These are phyloP conservation scores for Hecatera dysodea DNA, from an alignment of 2,888 invertebrate species.

Conservation along the genomic window DNA sequence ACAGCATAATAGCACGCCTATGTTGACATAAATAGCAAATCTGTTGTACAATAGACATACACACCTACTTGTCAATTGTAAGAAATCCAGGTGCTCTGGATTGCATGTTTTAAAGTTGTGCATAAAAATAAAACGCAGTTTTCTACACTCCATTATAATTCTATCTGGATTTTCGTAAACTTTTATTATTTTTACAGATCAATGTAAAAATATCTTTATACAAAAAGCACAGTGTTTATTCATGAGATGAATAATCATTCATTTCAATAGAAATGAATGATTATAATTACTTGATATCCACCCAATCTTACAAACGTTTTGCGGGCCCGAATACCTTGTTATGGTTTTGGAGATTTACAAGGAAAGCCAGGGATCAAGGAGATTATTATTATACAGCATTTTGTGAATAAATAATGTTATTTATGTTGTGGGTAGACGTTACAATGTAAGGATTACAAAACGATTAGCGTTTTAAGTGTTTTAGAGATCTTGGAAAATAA, in stretches of 20 bases:
- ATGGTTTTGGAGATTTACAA: slow-evolving; percentile 53
- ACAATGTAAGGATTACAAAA: slow-evolving; percentile 25
- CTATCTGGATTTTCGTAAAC: not conserved
- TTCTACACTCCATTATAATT: slow-evolving; percentile 21
- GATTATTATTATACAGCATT: slow-evolving; percentile 48
- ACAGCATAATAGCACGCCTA: not conserved
- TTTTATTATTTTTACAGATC: slow-evolving; percentile 10
- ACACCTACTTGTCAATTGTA: not conserved
- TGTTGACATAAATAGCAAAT: slow-evolving; percentile 11
- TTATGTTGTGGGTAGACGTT: slow-evolving; percentile 23
- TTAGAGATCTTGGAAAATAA: slow-evolving; percentile 4
- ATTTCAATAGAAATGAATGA: slow-evolving; percentile 40
- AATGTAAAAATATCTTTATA: not conserved
- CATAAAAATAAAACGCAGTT: slow-evolving; percentile 8
- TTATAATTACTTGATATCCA: slow-evolving; percentile 28
- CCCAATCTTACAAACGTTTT: slow-evolving; percentile 42
- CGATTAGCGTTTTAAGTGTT: slow-evolving; percentile 26
- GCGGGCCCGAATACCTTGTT: slow-evolving; percentile 51
- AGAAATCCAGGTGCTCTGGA: slow-evolving; percentile 1
- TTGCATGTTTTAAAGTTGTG: slow-evolving; percentile 10
- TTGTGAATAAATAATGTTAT: slow-evolving; percentile 54
- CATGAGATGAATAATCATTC: slow-evolving; percentile 3
- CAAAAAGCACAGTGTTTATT: slow-evolving; percentile 3
- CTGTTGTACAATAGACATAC: not conserved
- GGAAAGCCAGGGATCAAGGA: slow-evolving; percentile 45